Evolutionary conservation across 2,113 vertebrate genomes (phyloP).

Genomic region (Elanoides forficatus): DNA sequence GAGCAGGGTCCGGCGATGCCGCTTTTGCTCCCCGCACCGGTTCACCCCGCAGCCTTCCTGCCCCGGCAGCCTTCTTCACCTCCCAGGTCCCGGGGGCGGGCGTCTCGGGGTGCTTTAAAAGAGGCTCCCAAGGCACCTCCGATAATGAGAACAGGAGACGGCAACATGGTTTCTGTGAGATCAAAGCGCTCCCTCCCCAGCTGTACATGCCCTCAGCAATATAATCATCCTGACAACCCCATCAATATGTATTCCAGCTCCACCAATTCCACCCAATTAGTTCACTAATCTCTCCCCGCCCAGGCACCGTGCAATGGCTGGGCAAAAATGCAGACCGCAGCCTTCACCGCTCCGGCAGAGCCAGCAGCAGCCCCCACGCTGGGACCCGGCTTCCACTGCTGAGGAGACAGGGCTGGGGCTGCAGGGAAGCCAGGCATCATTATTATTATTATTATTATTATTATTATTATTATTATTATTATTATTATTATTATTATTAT

Average conservation of each 20-base stretch:
- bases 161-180: neutral
- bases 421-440: neutral
- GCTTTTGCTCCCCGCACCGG: accelerated
- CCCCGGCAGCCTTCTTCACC: neutral
- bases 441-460: accelerated
- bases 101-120: accelerated
- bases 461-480: accelerated
- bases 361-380: accelerated
- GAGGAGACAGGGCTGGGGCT: neutral
- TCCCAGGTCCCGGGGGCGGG: accelerated
- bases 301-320: neutral
- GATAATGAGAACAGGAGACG: neutral
- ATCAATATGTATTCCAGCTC: neutral
- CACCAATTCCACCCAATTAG: neutral
- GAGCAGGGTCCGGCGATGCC: neutral
- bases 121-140: neutral
- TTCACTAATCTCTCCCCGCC: neutral
- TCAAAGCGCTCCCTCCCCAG: neutral
- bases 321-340: accelerated
- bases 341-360: neutral
- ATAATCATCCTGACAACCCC: neutral
- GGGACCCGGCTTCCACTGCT: neutral
- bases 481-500: accelerated
- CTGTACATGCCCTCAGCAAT: neutral
- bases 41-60: neutral